Evolutionary conservation across 2,113 vertebrate species (phyloP).

Genomic region (Falcunculus frontatus): DNA sequence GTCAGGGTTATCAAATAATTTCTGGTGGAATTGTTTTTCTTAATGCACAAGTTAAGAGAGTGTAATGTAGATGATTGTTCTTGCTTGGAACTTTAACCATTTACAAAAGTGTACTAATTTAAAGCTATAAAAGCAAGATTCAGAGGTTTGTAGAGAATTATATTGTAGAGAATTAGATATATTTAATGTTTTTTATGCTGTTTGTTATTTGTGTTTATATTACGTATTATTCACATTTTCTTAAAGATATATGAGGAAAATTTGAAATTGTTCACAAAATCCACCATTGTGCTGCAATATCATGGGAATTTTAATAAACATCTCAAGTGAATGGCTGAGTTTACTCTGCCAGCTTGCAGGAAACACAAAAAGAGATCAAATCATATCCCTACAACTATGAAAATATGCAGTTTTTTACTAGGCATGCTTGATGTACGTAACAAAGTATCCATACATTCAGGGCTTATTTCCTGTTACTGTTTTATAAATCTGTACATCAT

Average conservation of each 20-base stretch:
- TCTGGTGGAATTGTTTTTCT: conserved; percentile 33
- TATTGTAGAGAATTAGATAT: not conserved
- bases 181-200: not conserved
- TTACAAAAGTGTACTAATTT: not conserved
- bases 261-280: not conserved
- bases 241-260: not conserved
- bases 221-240: not conserved
- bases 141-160: not conserved
- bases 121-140: not conserved
- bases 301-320: conserved; percentile 47
- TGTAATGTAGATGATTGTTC: not conserved
- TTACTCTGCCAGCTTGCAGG: not conserved
- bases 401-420: not conserved
- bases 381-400: not conserved
- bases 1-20: conserved; percentile 19
- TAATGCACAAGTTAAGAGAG: conserved; percentile 9
- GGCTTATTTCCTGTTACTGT: not conserved
- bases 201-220: not conserved
- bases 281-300: not conserved
- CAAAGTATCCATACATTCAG: not conserved
- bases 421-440: not conserved
- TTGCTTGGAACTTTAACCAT: conserved; percentile 9
- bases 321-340: conserved; percentile 3
- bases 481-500: not conserved
- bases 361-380: not conserved